Base-by-base conservation (phyloP, 2,113 vertebrate species). In the Cryptotis parvus region DNA sequence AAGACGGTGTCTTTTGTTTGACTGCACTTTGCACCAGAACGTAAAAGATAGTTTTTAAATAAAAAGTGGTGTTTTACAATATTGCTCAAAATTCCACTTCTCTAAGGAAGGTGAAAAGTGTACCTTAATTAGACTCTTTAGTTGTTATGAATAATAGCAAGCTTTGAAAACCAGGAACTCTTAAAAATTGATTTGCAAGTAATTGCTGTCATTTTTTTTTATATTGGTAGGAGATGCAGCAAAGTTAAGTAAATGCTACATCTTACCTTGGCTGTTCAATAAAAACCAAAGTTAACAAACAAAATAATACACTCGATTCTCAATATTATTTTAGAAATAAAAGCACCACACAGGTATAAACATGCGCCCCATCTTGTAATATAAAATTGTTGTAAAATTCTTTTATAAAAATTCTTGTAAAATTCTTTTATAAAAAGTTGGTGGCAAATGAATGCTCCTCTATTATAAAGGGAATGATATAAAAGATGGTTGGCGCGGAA, bases 171-270 rank as follows among this genome's bases (percentile, higher is more conserved):
- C 81, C 49, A 93, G 91, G 52, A 29, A 55, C 35, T 74, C 75
- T 81, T 70, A 92, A 72, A 52, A 81, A 92, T 16, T 87, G 35
- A 70, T 91, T 69, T 75, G 49, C 69, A 89, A 91, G 35, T 65
- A 65, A 84, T 10, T 69, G 63, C 22, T 83, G 18, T 55, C n/a
- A 73, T 41, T 92, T 95, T 41, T 92, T 95, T 84, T 68, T 6
- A 58, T 37, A 75, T 10, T 73, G 31, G 72, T 9, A 92, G 70
- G 61, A 90, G 9, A 29, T 15, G 35, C 2, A 68, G 52, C 45
- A 81, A 83, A 90, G 18, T 26, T 55, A 88, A 29, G 31, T 35
- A 85, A 75, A 61, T 66, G 72, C 65, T 22, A 83, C 4, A 58
- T 83, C 55, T 78, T 68, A 41, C 22, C 41, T 93, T 52, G 68